Conservation (phyloP, 2,888 invertebrate species). For the Drosophila demipolita region DNA sequence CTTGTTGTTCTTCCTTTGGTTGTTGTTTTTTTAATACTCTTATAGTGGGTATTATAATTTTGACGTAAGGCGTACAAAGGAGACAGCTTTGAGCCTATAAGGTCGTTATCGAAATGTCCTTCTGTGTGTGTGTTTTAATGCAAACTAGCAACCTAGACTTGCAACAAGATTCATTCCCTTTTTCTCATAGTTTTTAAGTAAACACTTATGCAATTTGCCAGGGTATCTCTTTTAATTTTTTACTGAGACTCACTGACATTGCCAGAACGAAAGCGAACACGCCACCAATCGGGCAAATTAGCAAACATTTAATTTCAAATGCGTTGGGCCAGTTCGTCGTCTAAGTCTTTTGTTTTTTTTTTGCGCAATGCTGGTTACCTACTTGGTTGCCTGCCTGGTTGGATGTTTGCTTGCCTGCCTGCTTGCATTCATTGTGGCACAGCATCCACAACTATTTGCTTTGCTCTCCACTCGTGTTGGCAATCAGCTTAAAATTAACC, state of each 20-base stretch:
- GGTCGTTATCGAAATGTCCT: not conserved
- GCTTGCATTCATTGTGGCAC: conserved; percentile 41
- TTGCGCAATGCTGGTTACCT: conserved; percentile 7
- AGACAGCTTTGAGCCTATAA: not conserved
- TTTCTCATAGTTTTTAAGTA: not conserved
- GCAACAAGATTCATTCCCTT: not conserved
- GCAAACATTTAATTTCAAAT: conserved; percentile 75
- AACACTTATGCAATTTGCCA: not conserved
- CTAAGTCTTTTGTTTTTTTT: conserved; percentile 68
- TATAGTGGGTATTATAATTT: not conserved
- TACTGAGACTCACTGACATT: not conserved
- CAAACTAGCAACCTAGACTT: not conserved
- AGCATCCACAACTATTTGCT: conserved; percentile 47
- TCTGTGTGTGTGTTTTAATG: not conserved
- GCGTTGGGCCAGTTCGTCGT: conserved; percentile 69
- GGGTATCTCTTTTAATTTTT: not conserved
- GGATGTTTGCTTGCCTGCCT: conserved; percentile 3
- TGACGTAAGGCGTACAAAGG: not conserved
- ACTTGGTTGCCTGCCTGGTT: not conserved
- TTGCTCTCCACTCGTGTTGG: conserved; percentile 63
- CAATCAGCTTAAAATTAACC: conserved; percentile 77
- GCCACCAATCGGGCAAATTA: conserved; percentile 74
- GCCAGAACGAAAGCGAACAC: conserved; percentile 47
- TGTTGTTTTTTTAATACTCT: conserved; percentile 4
- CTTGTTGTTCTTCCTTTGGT: conserved; percentile 15